phyloP scores from a whole-genome alignment of 2,888 invertebrate species.

The Hoplodrina blanda region DNA sequence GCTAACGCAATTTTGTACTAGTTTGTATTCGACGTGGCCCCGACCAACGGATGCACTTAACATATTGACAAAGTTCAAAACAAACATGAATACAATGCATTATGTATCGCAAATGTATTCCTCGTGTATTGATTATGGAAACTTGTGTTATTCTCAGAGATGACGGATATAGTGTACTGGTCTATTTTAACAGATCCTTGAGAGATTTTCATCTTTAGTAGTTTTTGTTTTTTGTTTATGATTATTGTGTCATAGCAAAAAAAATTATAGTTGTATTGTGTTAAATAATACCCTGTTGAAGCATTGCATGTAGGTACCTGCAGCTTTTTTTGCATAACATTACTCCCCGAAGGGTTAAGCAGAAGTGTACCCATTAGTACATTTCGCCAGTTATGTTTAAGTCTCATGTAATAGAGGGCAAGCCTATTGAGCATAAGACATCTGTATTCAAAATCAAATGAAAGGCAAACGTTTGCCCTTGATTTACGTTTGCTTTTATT shows the following conservation, averaged over 20 bases:
- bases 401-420: too few species aligned
- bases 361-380: too few species aligned
- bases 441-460: too few species aligned
- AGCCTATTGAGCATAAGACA: too few species aligned
- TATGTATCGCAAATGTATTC: slow-evolving; percentile 51
- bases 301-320: slow-evolving; percentile 21
- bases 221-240: too few species aligned
- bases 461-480: too few species aligned
- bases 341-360: too few species aligned
- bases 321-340: too few species aligned
- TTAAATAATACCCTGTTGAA: slow-evolving; percentile 2
- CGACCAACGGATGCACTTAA: slow-evolving; percentile 56
- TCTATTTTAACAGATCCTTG: not conserved
- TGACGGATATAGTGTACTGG: slow-evolving; percentile 6
- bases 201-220: not conserved
- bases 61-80: slow-evolving; percentile 62
- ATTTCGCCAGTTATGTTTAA: too few species aligned
- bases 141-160: slow-evolving; percentile 33
- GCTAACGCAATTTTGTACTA: slow-evolving; percentile 54
- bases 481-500: too few species aligned
- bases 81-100: slow-evolving; percentile 50
- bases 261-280: too few species aligned
- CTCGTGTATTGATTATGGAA: slow-evolving; percentile 26
- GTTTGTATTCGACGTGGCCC: slow-evolving; percentile 45
- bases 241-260: too few species aligned